Base-by-base conservation (phyloP, 2,797 vertebrate genomes). In the Phrynocephalus forsythii region DNA sequence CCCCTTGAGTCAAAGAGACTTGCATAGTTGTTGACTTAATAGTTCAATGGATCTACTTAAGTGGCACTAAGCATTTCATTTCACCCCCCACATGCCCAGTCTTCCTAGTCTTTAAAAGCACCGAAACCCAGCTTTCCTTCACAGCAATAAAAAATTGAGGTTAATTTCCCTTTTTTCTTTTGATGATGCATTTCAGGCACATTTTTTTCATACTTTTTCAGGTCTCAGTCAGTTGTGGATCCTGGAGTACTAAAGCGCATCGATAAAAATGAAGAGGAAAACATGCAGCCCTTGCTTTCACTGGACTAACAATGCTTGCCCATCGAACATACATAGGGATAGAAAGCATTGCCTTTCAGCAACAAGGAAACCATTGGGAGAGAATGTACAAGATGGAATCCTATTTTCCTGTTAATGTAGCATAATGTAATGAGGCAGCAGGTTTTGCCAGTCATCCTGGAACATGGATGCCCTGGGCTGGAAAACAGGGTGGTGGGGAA, bases 201-300 rank as follows among this genome's bases (percentile, higher is more conserved):
- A 71, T 86, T 44, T 71, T 79, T 48, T 93, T 83, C 93, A 95
- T 71, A 92, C 69, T 67, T 48, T 94, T 95, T 44, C 95, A 99
- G 99, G 96, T 99, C 99, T 91, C 99, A 99, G 89, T 99, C 99
- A 0, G 99, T 99, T 91, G 99, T 99, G 96, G 99, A 99, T 92
- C 98, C 99, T 0, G 98, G 98, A 38, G 98, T 99, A 91, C 97
- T 99, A 92, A 99, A 99, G 93, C 97, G 97, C 94, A 97, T 98
- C 83, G 99, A 98, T 93, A 98, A 98, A 96, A 98, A 97, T 0
- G 98, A 98, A 50, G 99, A 99, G 68, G 98, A 99, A 96, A 99
- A 99, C 97, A 98, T 99, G 97, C 99, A 99, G 95, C 99, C 99
- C 33, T 97, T 99, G 95, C 98, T 99, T 90, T 99, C 98, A 73